Base-by-base conservation (phyloP, 2,888 invertebrate genomes). In the Trissolcus brochymenae region DNA sequence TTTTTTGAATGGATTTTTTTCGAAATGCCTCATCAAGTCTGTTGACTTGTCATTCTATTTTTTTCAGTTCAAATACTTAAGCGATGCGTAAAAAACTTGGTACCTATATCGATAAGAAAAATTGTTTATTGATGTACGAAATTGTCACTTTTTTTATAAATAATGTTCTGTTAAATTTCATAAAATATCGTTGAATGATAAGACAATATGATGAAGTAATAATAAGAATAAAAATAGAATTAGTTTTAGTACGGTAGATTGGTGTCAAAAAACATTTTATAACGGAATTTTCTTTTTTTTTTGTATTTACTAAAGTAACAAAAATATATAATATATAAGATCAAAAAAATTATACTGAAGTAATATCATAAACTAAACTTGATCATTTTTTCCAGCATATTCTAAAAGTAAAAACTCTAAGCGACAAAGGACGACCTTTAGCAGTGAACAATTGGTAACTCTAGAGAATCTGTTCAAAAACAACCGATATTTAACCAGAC, bases 381-480 rank as follows among this genome's bases (percentile, higher is more conserved):
- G 9, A 35, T 35, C 0, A 2, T 62, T 53, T 41, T 67, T 54
- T n/a, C 54, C 54, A 68, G 75, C 59, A 0, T 68, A 68, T 9
- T 11, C 64, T 0, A 75, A 75, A 43, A 59, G 7, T 14, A 76
- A 76, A 21, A 70, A 46, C 13, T 21, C 57, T 2, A 77, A 77
- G 40, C 53, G 77, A 0, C 72, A 73, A 19, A 19, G 77, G 2
- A 73, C 77, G 0, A 77, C 77, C 0, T 77, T 73, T 21, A 73
- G 57, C 16, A 73, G 72, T 16, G 77, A 77, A 6, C 77, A 77
- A n/a, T 29, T 77, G 13, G 67, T 77, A 4, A 66, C 67, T 0
- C 11, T 77, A n/a, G 77, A 77, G 13, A 73, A 73, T 25, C 14
- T 77, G 13, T 77, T 77, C 43, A 72, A 68, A 16, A 55, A 46